phyloP scores from a whole-genome alignment of 1,140 invertebrate genomes.

The Trichoplusia ni region DNA sequence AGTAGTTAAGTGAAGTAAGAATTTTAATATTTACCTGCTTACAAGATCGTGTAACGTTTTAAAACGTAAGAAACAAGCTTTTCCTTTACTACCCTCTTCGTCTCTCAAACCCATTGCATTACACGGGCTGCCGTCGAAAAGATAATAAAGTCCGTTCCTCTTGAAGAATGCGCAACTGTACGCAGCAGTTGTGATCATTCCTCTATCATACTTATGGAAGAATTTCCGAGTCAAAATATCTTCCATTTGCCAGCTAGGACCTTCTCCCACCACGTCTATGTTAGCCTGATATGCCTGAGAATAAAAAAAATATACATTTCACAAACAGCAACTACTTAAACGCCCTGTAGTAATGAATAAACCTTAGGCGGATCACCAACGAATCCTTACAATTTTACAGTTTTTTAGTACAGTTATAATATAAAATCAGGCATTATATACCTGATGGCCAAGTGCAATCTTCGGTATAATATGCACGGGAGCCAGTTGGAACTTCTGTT shows the following conservation, averaged over 20 bases:
- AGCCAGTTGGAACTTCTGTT: constrained; percentile 65
- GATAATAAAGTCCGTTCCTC: constrained; percentile 77
- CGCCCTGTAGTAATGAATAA: no score
- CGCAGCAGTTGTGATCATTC: constrained; percentile 77
- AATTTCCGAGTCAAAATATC: constrained; percentile 57
- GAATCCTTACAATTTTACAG: no score
- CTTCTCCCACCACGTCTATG: constrained; percentile 68
- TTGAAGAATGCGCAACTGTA: constrained; percentile 81
- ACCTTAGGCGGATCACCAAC: no score
- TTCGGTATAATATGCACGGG: constrained; percentile 72
- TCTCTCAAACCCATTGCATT: constrained; percentile 79
- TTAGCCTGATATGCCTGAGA: constrained; percentile 69
- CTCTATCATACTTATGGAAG: constrained; percentile 72
- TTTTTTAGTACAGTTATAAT: not conserved
- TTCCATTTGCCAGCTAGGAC: constrained; percentile 69
- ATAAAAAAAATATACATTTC: constrained; percentile 12
- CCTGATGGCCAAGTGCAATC: constrained; percentile 76
- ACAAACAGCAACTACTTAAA: no score
- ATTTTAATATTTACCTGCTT: constrained; percentile 58
- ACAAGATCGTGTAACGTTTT: constrained; percentile 67
- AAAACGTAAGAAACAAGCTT: constrained; percentile 78
- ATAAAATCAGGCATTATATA: constrained; percentile 39
- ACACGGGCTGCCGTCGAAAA: constrained; percentile 77
- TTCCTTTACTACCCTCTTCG: constrained; percentile 56
- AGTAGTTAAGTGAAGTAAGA: no score